phyloP scores from a whole-genome alignment of 2,113 vertebrate genomes.

The Catharus fuscescens region DNA sequence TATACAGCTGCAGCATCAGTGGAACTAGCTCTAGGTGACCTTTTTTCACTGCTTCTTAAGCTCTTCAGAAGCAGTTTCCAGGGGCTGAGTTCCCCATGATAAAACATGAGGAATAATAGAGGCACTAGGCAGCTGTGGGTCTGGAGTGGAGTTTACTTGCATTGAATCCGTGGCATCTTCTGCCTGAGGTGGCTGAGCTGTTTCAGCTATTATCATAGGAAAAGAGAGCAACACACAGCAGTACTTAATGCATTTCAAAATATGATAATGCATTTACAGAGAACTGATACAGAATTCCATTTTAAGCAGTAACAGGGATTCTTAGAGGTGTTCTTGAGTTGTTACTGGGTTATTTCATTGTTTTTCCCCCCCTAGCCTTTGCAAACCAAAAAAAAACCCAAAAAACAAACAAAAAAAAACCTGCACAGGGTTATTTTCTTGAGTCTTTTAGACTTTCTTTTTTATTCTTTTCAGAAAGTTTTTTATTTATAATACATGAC shows the following conservation, averaged over 20 bases:
- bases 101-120: neutral
- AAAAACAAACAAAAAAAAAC: neutral
- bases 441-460: neutral
- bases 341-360: neutral
- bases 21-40: neutral
- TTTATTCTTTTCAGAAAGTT: neutral
- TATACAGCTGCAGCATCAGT: neutral
- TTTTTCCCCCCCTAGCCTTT: fast-evolving
- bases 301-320: neutral
- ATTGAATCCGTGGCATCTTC: neutral
- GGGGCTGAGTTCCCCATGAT: neutral
- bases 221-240: neutral
- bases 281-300: neutral
- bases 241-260: neutral
- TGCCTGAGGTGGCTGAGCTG: neutral
- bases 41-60: neutral
- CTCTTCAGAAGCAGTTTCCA: neutral
- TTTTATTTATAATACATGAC: neutral
- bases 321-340: neutral
- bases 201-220: neutral
- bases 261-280: neutral
- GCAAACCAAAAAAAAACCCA: neutral
- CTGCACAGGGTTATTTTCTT: fast-evolving
- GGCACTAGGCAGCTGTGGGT: neutral
- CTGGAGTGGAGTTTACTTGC: neutral